Percentiles rank a stretch among this genome's conserved stretches.
phyloP scores from a whole-genome alignment of 2,113 vertebrate species.

The Hippocampus comes region DNA sequence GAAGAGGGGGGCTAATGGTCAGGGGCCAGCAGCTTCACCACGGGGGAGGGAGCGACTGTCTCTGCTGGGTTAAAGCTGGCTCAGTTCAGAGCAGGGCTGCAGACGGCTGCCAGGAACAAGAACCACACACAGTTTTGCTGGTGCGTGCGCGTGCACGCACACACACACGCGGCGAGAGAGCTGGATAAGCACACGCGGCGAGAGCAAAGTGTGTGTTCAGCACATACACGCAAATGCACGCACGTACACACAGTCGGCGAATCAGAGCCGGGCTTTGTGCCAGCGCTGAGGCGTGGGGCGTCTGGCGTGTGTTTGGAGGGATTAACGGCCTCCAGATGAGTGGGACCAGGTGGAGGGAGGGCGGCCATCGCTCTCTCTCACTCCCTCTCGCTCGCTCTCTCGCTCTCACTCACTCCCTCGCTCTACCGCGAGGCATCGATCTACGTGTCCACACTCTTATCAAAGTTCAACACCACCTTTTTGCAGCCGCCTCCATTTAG shows the following conservation, averaged over 20 bases:
- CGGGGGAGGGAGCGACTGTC: constrained; percentile 63
- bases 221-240: constrained; percentile 7
- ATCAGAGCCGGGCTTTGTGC: constrained; percentile 69
- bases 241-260: constrained; percentile 27
- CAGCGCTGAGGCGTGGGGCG: constrained; percentile 71
- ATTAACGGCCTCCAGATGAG: constrained; percentile 76
- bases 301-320: constrained; percentile 74
- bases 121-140: constrained; percentile 55
- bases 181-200: constrained; percentile 49
- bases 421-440: constrained; percentile 56
- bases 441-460: constrained; percentile 38
- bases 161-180: constrained; percentile 32
- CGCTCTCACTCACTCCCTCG: constrained; percentile 10
- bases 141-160: not conserved
- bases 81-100: constrained; percentile 56
- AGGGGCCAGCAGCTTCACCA: constrained; percentile 62
- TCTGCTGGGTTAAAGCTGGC: constrained; percentile 63
- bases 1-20: constrained; percentile 31
- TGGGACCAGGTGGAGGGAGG: constrained; percentile 74
- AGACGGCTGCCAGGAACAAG: constrained; percentile 65
- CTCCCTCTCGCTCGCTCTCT: constrained; percentile 42
- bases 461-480: constrained; percentile 49
- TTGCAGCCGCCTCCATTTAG: constrained; percentile 18
- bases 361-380: constrained; percentile 53
- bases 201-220: constrained; percentile 56